Evolutionary conservation across 2,113 vertebrate genomes (phyloP).

Genomic region (Elephantulus edwardii): DNA sequence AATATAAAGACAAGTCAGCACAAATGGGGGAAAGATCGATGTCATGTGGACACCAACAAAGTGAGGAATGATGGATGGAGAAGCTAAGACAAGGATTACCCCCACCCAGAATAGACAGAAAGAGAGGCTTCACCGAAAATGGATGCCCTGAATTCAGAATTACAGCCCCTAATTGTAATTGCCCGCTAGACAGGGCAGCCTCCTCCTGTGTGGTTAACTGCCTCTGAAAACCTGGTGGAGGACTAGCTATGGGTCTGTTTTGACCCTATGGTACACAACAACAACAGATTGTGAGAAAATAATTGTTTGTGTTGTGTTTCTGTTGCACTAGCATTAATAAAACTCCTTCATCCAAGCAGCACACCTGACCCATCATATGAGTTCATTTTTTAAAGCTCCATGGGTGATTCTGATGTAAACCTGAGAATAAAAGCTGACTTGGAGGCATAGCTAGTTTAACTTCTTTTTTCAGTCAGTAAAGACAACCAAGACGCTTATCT

Average conservation of each 20-base stretch:
- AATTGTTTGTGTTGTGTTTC: neutral
- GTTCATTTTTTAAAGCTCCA: neutral
- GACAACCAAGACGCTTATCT: no score
- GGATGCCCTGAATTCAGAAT: neutral
- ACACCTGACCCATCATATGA: neutral
- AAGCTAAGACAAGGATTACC: neutral
- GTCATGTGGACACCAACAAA: neutral
- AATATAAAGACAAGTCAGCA: neutral
- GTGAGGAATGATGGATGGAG: neutral
- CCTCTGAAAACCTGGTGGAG: no score
- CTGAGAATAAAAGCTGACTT: neutral
- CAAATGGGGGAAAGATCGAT: neutral
- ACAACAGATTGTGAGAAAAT: neutral
- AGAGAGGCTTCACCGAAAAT: neutral
- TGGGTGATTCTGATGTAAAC: neutral
- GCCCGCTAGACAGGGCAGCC: no score
- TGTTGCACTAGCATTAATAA: neutral
- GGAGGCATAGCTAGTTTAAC: neutral
- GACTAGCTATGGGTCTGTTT: neutral
- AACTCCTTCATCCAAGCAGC: neutral
- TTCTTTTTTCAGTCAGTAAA: neutral
- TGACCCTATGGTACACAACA: neutral
- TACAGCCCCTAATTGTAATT: neutral
- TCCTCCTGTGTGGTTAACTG: neutral
- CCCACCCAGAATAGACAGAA: neutral